A percentile compares a stretch with the other conserved stretches of the same genome.
These are phyloP conservation scores for Thunnus thynnus DNA, from an alignment of 2,113 vertebrate genomes.

Conservation along the genomic window DNA sequence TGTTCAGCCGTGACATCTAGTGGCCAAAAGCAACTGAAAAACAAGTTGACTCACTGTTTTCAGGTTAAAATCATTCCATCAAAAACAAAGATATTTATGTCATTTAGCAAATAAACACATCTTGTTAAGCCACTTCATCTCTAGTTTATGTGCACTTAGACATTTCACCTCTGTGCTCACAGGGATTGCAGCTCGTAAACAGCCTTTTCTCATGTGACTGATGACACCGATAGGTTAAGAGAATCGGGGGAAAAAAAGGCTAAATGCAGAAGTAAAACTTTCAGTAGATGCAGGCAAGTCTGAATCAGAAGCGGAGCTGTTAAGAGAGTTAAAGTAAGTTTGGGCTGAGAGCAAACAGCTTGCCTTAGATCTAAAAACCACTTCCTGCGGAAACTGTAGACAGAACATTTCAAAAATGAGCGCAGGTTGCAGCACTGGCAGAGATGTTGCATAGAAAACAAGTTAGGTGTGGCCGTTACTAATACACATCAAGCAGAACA, in stretches of 20 bases:
- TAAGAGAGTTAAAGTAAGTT: not conserved
- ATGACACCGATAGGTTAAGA: not conserved
- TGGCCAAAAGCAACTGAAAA: not conserved
- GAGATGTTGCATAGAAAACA: no score
- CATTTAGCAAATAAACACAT: not conserved
- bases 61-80: not conserved
- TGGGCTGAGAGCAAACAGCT: no score
- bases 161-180: not conserved
- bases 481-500: not conserved
- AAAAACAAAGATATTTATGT: no score
- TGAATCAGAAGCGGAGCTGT: not conserved
- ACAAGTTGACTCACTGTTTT: not conserved
- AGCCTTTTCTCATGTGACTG: no score
- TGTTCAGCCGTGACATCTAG: slow-evolving; percentile 7
- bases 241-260: not conserved
- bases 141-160: not conserved
- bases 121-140: not conserved
- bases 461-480: not conserved
- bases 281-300: not conserved
- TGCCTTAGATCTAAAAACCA: no score
- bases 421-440: not conserved
- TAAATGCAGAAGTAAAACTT: not conserved
- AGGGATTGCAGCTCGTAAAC: not conserved
- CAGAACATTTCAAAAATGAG: not conserved
- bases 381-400: not conserved